These are phyloP conservation scores for Nomada ferruginata DNA, from an alignment of 2,888 invertebrate genomes.

Conservation along the genomic window DNA sequence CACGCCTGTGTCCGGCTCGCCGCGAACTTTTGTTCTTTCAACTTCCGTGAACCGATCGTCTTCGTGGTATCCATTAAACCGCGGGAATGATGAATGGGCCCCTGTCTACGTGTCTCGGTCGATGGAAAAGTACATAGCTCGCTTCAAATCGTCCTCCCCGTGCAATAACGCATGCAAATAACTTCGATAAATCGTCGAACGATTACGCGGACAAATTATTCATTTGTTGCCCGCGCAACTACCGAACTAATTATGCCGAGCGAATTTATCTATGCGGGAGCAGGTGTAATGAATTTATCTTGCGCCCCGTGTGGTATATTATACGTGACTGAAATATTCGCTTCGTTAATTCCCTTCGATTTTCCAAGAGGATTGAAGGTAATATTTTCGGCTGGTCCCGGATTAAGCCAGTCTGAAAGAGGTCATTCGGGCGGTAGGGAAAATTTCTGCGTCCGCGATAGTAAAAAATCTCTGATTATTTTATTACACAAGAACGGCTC, in stretches of 20 bases:
- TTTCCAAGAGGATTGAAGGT: not conserved
- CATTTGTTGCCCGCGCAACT: constrained; percentile 17
- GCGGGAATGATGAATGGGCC: constrained; percentile 23
- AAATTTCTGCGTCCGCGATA: too few species aligned
- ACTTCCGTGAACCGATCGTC: constrained; percentile 45
- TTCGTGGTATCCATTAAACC: constrained; percentile 28
- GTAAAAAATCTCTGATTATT: too few species aligned
- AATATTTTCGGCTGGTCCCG: not conserved
- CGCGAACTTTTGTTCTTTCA: constrained; percentile 27
- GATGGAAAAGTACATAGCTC: not conserved
- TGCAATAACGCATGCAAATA: constrained; percentile 41
- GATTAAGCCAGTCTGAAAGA: not conserved
- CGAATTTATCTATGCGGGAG: constrained; percentile 41
- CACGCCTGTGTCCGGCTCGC: constrained; percentile 13
- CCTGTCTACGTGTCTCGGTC: constrained; percentile 4
- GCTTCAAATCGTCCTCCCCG: not conserved
- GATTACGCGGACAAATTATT: constrained; percentile 44
- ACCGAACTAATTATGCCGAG: constrained; percentile 24
- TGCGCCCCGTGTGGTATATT: not conserved
- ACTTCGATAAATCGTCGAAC: constrained; percentile 36
- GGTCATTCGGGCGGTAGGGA: not conserved
- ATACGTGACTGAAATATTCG: constrained; percentile 15
- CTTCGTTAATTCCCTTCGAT: constrained; percentile 12
- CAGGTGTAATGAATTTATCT: constrained; percentile 42
- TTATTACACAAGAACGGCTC: too few species aligned